Evolutionary conservation across 2,888 invertebrate species (phyloP).

Genomic region (Brachylomia viminalis): DNA sequence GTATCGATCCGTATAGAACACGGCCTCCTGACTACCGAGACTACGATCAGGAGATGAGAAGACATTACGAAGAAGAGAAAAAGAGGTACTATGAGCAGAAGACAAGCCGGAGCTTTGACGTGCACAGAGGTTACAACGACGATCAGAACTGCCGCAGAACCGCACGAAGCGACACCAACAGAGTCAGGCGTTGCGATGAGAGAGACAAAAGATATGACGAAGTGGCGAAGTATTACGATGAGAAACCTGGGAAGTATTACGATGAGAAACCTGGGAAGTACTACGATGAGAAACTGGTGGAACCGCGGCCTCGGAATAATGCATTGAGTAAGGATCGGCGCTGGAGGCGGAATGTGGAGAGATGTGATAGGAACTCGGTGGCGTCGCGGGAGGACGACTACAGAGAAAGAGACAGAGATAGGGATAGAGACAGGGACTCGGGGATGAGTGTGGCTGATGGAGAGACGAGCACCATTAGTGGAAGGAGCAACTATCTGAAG

Average conservation of each 20-base stretch:
- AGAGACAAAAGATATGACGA: slow-evolving; percentile 74
- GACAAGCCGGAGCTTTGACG: slow-evolving; percentile 83
- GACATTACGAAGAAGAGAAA: slow-evolving; percentile 76
- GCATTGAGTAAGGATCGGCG: slow-evolving; percentile 73
- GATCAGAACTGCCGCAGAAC: slow-evolving; percentile 74
- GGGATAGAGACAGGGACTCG: slow-evolving; percentile 81
- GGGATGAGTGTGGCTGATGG: slow-evolving; percentile 86
- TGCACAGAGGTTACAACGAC: slow-evolving; percentile 77
- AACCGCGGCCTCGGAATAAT: slow-evolving; percentile 65
- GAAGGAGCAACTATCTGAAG: slow-evolving; percentile 83
- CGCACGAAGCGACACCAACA: slow-evolving; percentile 79
- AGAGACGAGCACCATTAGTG: slow-evolving; percentile 84
- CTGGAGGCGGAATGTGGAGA: slow-evolving; percentile 74
- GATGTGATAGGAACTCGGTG: slow-evolving; percentile 81
- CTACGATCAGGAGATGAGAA: slow-evolving; percentile 70
- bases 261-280: slow-evolving; percentile 76
- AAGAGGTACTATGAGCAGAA: slow-evolving; percentile 78
- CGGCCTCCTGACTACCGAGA: slow-evolving; percentile 67
- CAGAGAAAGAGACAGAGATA: slow-evolving; percentile 73
- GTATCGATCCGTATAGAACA: slow-evolving; percentile 71
- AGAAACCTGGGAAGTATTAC: slow-evolving; percentile 76
- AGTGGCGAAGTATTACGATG: slow-evolving; percentile 75
- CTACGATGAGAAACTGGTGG: slow-evolving; percentile 75
- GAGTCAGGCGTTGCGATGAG: slow-evolving; percentile 71
- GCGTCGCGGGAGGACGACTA: slow-evolving; percentile 82